These are phyloP conservation scores for Xestia c-nigrum DNA, from an alignment of 2,888 invertebrate genomes.

Conservation along the genomic window DNA sequence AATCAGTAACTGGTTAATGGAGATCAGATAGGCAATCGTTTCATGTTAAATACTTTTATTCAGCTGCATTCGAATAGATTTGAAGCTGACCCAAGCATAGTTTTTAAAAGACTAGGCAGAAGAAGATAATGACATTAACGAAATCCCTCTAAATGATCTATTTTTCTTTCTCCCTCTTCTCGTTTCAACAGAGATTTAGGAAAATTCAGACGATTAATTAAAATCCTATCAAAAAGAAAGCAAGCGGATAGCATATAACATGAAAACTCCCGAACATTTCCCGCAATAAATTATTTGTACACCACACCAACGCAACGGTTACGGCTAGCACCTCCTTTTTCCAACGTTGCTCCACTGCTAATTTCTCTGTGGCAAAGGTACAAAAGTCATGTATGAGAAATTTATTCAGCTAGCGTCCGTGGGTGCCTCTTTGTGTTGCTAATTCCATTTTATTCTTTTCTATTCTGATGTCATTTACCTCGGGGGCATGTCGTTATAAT, in stretches of 20 bases:
- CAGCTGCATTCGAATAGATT: background rate
- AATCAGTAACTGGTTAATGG: background rate
- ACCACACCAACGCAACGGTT: slow-evolving; percentile 20
- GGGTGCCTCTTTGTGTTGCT: slow-evolving; percentile 80
- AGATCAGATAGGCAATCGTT: background rate
- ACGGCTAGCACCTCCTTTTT: slow-evolving; percentile 41
- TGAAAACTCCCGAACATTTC: slow-evolving; percentile 9
- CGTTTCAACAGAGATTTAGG: background rate
- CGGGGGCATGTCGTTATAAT: slow-evolving; percentile 68
- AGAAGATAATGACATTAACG: background rate
- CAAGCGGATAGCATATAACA: slow-evolving; percentile 16
- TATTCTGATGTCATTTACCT: slow-evolving; percentile 76
- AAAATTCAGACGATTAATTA: background rate
- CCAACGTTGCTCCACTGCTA: slow-evolving; percentile 41
- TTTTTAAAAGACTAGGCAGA: background rate
- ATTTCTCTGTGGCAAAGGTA: slow-evolving; percentile 64
- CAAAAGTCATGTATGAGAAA: slow-evolving; percentile 79
- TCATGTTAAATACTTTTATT: background rate
- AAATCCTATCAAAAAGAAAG: background rate
- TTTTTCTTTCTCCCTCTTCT: too few relatives aligned
- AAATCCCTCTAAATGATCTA: background rate
- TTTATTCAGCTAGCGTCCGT: slow-evolving; percentile 79
- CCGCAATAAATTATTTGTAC: slow-evolving; percentile 49
- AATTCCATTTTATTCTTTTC: slow-evolving; percentile 83
- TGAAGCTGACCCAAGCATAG: background rate